Conservation (phyloP, 2,797 vertebrate species). For the Siniperca obscura region DNA sequence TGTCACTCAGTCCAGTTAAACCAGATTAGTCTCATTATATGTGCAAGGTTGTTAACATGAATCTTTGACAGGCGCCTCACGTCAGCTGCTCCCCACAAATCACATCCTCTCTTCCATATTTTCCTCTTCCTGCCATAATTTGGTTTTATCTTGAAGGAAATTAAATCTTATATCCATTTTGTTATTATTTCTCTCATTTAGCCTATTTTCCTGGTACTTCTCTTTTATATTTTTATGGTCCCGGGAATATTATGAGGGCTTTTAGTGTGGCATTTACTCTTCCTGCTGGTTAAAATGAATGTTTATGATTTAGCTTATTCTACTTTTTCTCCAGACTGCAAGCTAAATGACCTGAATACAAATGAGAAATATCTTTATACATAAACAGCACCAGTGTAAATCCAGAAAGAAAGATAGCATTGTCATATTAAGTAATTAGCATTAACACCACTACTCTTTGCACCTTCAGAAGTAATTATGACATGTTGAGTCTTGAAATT, state of each 20-base stretch:
- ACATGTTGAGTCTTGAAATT: slow-evolving; percentile 27
- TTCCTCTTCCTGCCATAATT: not conserved
- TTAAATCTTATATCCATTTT: not conserved
- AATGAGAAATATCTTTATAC: not conserved
- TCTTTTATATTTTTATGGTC: slow-evolving; percentile 5
- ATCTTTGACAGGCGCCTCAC: slow-evolving; percentile 5
- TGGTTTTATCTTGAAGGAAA: slow-evolving; percentile 26
- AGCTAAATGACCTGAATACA: not conserved
- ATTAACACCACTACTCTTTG: not conserved
- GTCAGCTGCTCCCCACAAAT: slow-evolving; percentile 38
- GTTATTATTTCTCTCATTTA: slow-evolving; percentile 5
- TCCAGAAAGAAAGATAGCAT: not conserved
- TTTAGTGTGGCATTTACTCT: slow-evolving; percentile 20
- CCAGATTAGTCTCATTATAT: slow-evolving; percentile 28
- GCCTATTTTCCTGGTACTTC: slow-evolving; percentile 29
- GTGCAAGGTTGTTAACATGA: not conserved
- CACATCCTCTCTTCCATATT: slow-evolving; percentile 1
- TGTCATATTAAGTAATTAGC: not conserved
- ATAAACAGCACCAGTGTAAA: not conserved
- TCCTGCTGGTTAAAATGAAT: slow-evolving; percentile 10
- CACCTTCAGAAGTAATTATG: not conserved
- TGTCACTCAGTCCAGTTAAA: slow-evolving; percentile 18
- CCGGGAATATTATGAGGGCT: slow-evolving; percentile 3
- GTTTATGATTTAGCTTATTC: slow-evolving; percentile 5
- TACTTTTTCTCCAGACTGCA: not conserved